phyloP scores from a whole-genome alignment of 1,140 invertebrate genomes.

The Drosophila pruinosa region DNA sequence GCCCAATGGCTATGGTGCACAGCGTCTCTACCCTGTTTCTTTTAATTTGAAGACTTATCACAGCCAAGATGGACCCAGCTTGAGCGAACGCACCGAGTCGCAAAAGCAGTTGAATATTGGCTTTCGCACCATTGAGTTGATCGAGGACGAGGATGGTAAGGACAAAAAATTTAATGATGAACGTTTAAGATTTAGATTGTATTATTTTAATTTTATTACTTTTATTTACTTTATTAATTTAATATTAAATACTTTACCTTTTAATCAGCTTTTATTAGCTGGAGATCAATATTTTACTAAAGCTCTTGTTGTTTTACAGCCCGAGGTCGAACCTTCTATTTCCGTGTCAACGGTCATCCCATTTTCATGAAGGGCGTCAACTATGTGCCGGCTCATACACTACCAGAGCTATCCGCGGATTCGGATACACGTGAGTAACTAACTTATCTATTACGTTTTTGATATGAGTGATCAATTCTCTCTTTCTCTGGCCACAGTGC shows the following conservation, averaged over 20 bases:
- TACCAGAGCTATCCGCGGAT: conserved; percentile 87
- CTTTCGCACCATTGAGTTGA: conserved; percentile 92
- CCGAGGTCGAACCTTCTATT: conserved; percentile 90
- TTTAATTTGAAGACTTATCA: conserved; percentile 82
- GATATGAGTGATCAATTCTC: background rate
- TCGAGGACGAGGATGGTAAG: conserved; percentile 87
- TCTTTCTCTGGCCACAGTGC: too few relatives aligned
- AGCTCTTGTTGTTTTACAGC: conserved; percentile 14
- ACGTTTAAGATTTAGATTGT: too few relatives aligned
- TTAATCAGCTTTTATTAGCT: too few relatives aligned
- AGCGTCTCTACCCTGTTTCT: conserved; percentile 89
- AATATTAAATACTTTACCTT: too few relatives aligned
- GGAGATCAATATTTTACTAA: background rate
- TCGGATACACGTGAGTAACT: conserved; percentile 30
- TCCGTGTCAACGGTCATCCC: conserved; percentile 92
- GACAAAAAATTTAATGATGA: too few relatives aligned
- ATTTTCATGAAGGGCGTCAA: conserved; percentile 98
- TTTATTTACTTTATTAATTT: too few relatives aligned
- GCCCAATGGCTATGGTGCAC: conserved; percentile 96
- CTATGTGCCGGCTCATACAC: conserved; percentile 94
- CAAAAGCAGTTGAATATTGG: conserved; percentile 87
- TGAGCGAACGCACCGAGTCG: conserved; percentile 55
- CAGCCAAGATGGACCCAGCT: conserved; percentile 1
- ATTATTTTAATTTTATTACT: too few relatives aligned
- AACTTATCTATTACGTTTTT: background rate